These are phyloP conservation scores for Macquaria australasica DNA, from an alignment of 2,113 vertebrate genomes.

Conservation along the genomic window DNA sequence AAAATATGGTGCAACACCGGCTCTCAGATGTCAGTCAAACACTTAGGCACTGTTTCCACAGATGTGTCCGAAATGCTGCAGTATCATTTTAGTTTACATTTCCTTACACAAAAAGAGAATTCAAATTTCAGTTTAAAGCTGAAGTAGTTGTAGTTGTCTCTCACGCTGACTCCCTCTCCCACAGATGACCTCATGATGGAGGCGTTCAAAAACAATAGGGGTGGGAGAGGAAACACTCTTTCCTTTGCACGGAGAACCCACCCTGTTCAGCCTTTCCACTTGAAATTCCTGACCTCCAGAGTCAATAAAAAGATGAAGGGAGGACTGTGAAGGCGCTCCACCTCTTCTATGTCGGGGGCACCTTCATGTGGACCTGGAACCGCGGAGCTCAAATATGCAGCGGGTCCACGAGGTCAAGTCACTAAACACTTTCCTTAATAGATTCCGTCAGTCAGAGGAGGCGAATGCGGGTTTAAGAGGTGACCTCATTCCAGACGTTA, in stretches of 20 bases:
- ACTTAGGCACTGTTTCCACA: no score
- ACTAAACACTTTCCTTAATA: conserved; percentile 52
- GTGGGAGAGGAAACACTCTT: conserved; percentile 70
- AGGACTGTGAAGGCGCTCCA: background rate
- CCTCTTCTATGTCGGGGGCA: conserved; percentile 45
- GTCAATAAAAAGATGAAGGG: conserved; percentile 47
- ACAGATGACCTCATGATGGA: conserved; percentile 66
- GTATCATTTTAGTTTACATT: no score
- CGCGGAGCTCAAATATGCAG: conserved; percentile 47
- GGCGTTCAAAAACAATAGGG: conserved; percentile 66
- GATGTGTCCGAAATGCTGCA: no score
- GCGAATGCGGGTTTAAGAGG: conserved; percentile 21
- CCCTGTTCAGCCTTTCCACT: conserved; percentile 53
- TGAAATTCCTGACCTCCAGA: conserved; percentile 59
- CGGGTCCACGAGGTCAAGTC: conserved; percentile 46
- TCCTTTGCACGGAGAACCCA: conserved; percentile 68
- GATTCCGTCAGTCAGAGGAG: conserved; percentile 30
- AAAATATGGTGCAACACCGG: background rate
- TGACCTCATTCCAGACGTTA: conserved; percentile 34
- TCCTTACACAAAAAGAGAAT: background rate
- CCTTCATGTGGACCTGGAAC: conserved; percentile 41
- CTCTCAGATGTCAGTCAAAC: background rate
- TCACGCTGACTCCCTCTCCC: conserved; percentile 33
- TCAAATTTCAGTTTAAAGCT: no score
- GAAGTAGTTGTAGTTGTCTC: background rate